Percentiles rank a stretch among this genome's conserved stretches.
phyloP scores from a whole-genome alignment of 2,888 invertebrate species.

The Drosophila limbata region DNA sequence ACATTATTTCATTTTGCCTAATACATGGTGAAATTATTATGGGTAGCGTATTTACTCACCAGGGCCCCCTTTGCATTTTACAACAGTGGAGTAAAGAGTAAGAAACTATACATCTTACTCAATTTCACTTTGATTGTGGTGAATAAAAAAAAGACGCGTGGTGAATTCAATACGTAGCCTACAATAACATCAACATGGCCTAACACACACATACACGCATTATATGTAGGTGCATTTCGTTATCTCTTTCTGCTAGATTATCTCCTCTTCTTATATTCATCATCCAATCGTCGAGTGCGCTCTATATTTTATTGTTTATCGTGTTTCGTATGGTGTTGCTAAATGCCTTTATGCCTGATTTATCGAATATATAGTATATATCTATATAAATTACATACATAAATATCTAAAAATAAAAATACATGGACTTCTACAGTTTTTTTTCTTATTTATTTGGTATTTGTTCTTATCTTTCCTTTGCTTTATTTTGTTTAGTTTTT shows the following conservation, averaged over 20 bases:
- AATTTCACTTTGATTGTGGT: no score
- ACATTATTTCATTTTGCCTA: conserved; percentile 23
- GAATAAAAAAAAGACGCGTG: no score
- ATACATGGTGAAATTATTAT: conserved; percentile 14
- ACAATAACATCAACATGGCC: conserved; percentile 19
- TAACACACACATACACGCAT: conserved; percentile 33
- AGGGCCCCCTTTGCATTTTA: background rate
- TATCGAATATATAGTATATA: conserved; percentile 69
- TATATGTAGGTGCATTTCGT: conserved; percentile 29
- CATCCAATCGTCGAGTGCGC: conserved; percentile 37
- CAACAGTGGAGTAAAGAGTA: background rate
- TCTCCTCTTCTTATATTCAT: background rate
- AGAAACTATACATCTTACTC: no score
- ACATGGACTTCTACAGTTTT: conserved; percentile 70
- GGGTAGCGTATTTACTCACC: background rate
- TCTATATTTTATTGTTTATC: conserved; percentile 35
- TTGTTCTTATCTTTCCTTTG: conserved; percentile 28
- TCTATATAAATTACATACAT: conserved; percentile 75
- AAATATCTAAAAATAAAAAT: conserved; percentile 70
- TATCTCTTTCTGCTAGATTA: conserved; percentile 10
- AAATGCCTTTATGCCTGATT: conserved; percentile 75
- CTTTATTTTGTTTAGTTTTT: conserved; percentile 28
- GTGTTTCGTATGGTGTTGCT: conserved; percentile 46
- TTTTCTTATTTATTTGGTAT: conserved; percentile 33
- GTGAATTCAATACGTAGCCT: background rate